phyloP scores from a whole-genome alignment of 2,888 invertebrate genomes.

The Eristalinus aeneus region DNA sequence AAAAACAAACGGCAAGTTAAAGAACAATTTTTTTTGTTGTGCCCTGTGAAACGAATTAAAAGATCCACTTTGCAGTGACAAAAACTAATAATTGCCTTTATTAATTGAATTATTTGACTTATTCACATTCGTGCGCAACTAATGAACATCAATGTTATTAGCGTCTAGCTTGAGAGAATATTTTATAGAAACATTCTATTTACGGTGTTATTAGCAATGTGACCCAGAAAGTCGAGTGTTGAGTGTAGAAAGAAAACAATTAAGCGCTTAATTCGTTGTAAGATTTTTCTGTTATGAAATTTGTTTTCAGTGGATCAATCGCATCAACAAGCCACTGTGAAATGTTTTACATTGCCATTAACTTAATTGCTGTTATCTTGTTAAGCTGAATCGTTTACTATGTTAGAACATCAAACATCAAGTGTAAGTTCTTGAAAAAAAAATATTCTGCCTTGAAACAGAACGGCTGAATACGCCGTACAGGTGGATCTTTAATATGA shows the following conservation, averaged over 20 bases:
- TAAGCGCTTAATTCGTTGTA: background rate
- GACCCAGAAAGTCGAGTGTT: background rate
- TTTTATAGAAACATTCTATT: background rate
- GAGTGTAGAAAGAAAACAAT: background rate
- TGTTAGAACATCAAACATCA: too few relatives aligned
- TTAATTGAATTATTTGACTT: background rate
- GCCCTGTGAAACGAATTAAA: background rate
- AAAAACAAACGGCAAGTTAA: too few relatives aligned
- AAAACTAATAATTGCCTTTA: background rate
- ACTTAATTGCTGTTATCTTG: background rate
- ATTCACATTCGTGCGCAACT: background rate
- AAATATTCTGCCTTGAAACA: too few relatives aligned
- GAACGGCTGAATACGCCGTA: too few relatives aligned
- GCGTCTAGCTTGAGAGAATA: background rate
- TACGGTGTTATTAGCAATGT: background rate
- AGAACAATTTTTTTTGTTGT: background rate
- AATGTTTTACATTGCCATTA: background rate
- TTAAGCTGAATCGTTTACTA: background rate
- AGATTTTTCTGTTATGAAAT: background rate
- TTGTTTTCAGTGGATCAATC: background rate
- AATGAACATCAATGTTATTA: background rate
- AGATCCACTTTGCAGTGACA: background rate
- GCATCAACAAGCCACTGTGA: background rate
- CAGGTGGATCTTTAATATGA: too few relatives aligned
- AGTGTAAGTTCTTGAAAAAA: too few relatives aligned